Evolutionary conservation across 1,140 invertebrate genomes (phyloP), one percentile per base, ranked within the genome.

Genomic region (Panagrolaimus sp.): DNA sequence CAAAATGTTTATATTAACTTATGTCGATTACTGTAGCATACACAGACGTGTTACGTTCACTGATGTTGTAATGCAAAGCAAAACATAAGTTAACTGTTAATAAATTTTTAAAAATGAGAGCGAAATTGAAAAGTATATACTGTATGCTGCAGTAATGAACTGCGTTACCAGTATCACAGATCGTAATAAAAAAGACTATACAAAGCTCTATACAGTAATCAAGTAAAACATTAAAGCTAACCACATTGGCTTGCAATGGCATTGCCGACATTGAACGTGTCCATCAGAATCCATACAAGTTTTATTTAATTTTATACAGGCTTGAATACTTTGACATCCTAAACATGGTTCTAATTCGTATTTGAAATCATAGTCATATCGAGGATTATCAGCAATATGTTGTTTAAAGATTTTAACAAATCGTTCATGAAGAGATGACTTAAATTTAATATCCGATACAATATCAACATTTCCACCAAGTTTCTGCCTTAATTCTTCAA

Each of bases 321-420:
- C 52, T 12, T 58, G 21, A 28, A 58, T 28, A 26, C 14, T 12
- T 17, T 58, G 52, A 28, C 52, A 58, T 12, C 52, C 52, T 28
- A 58, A 26, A 58, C 52, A 58, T 58, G 52, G 52, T 28, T 58
- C 52, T 26, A 58, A 26, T 21, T 58, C 52, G 5, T 58, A 58
- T 14, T 28, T 21, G 14, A 26, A 58, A 58, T 58, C 52, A 28
- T 58, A 58, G 3, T n/a, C 17, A 26, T 58, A 58, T 21, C 52
- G 52, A 1, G 52, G 52, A 58, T 58, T 58, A 21, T 58, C 10
- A 26, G 14, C 10, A 8, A 58, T 58, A 12, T 58, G 52, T 4
- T 21, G 10, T 12, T 58, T 58, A 28, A 58, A 58, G 0, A 58
- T n/a, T 5, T n/a, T 28, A 28, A 58, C 52, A 28, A 58, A 58